A percentile compares a stretch with the other conserved stretches of the same genome.
Conservation (phyloP, 1,140 invertebrate species). For the Dufourea novaeangliae region DNA sequence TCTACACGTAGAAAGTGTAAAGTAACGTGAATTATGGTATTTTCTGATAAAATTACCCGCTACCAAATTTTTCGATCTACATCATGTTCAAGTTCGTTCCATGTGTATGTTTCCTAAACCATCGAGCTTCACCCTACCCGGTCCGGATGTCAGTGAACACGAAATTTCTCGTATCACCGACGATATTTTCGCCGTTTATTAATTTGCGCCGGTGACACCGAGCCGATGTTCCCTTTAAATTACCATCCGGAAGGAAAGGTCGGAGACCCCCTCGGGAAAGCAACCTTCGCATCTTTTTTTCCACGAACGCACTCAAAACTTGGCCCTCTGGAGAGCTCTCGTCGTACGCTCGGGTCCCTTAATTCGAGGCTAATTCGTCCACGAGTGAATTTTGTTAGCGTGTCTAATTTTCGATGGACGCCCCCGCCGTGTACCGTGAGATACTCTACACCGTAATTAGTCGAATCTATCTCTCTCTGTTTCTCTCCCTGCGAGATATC, state of each 20-base stretch:
- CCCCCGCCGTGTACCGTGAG: background rate
- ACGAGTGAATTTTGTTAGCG: constrained; percentile 13
- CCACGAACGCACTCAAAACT: background rate
- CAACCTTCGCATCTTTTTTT: background rate
- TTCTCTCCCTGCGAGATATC: background rate
- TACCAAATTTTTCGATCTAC: too few relatives aligned
- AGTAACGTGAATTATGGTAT: too few relatives aligned
- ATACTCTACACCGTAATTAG: background rate
- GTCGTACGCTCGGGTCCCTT: background rate
- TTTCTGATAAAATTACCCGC: too few relatives aligned
- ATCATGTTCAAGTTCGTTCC: too few relatives aligned
- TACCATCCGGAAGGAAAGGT: background rate
- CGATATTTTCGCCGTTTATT: background rate
- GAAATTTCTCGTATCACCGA: background rate
- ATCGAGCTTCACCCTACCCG: background rate
- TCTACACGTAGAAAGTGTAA: too few relatives aligned
- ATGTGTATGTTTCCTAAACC: background rate
- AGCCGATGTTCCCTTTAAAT: background rate
- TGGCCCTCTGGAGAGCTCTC: background rate
- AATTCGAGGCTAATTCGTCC: constrained; percentile 6
- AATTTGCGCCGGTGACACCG: background rate
- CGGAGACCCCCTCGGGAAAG: background rate
- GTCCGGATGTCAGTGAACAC: background rate
- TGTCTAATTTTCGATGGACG: background rate
- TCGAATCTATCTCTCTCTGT: too few relatives aligned